These are phyloP conservation scores for Mythimna ferrago DNA, from an alignment of 2,888 invertebrate genomes.

Conservation along the genomic window DNA sequence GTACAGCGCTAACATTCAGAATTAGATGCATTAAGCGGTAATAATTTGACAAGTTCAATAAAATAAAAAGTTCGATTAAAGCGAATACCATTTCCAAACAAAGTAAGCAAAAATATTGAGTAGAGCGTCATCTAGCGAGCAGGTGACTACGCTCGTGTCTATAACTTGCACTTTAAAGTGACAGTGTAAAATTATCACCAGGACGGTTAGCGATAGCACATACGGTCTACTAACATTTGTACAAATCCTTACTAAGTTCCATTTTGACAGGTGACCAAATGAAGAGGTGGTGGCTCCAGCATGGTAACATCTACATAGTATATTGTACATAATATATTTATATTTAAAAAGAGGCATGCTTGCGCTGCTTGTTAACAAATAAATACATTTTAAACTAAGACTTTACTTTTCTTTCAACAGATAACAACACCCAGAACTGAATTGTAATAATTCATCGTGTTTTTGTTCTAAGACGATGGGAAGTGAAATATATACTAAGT, in stretches of 20 bases:
- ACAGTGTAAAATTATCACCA: not conserved
- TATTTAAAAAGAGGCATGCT: constrained; percentile 31
- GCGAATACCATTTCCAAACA: too few species aligned
- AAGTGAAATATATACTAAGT: constrained; percentile 76
- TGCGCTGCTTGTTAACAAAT: constrained; percentile 58
- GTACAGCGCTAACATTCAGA: too few species aligned
- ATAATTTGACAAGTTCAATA: too few species aligned
- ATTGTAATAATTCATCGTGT: constrained; percentile 62
- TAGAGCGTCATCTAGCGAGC: too few species aligned
- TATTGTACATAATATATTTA: constrained; percentile 52
- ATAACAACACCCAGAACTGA: constrained; percentile 67
- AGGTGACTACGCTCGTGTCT: too few species aligned
- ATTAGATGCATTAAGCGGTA: too few species aligned
- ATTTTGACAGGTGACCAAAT: constrained; percentile 57
- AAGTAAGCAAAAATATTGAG: too few species aligned
- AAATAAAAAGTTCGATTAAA: too few species aligned
- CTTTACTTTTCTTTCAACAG: constrained; percentile 67
- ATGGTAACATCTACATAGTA: constrained; percentile 40
- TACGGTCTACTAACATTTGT: constrained; percentile 15
- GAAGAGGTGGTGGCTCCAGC: constrained; percentile 56
- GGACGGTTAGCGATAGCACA: not conserved
- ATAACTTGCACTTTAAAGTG: not conserved
- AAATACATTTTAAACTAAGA: constrained; percentile 45
- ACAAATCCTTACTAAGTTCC: constrained; percentile 20
- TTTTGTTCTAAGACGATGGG: constrained; percentile 42